Base-by-base conservation (phyloP, 2,113 vertebrate species). In the Lynx canadensis region DNA sequence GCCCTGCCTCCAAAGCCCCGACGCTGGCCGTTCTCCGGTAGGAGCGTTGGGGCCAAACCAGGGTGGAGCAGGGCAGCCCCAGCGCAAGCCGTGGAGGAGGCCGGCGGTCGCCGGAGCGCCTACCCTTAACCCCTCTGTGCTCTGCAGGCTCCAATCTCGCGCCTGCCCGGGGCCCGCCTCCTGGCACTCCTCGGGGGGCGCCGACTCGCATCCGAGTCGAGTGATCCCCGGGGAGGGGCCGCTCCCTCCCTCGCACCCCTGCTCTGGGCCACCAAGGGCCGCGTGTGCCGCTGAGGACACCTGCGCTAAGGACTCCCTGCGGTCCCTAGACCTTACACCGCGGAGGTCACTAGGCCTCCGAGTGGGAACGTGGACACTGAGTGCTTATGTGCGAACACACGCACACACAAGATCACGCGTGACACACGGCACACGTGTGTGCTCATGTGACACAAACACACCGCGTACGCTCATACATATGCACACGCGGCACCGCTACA, bases 21-120 rank as follows among this genome's bases (percentile, higher is more conserved):
- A 2, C 7, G 1, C 0, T 23, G 52, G n/a, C 38, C 4, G 2
- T 57, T 82, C 52, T 38, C 6, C 11, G 8, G 23, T 13, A 80
- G 21, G 52, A 36, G 79, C 0, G 6, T 57, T 1, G 25, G n/a
- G 80, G n/a, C 33, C 52, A 15, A 15, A 79, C 29, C 23, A 3
- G 33, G 78, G 31, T 1, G 3, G 7, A 38, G 52, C n/a, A 38
- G n/a, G 21, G 13, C 79, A 1, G 4, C 33, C n/a, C n/a, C n/a
- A 1, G 13, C 13, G 7, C 0, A 7, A 23, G 12, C 31, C 12
- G 6, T 1, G 52, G 6, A n/a, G 50, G 1, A 23, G 55, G 50
- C 31, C 4, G 19, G 18, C 50, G 3, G 48, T 33, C 1, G 3
- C 31, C 10, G 21, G 23, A 3, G 50, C 50, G 11, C 45, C 23